phyloP scores from a whole-genome alignment of 2,888 invertebrate species.

The Conus canariensis region DNA sequence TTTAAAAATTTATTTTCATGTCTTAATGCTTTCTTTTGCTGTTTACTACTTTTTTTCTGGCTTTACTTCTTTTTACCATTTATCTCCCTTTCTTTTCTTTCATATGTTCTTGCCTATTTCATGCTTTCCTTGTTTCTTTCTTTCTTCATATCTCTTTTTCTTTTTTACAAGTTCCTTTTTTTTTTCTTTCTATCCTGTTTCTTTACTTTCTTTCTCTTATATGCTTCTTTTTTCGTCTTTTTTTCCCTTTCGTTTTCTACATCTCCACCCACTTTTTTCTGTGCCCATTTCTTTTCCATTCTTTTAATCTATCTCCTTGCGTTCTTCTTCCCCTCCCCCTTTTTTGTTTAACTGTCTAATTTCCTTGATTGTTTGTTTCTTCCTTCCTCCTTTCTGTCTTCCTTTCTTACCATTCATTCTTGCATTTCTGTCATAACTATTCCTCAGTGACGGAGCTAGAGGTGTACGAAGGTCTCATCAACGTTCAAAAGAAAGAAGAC shows the following conservation, averaged over 20 bases:
- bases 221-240: neutral
- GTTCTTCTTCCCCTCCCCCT: neutral
- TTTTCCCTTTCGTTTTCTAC: neutral
- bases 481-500: conserved; percentile 39
- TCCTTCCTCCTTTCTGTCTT: no score
- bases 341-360: no score
- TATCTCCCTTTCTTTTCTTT: neutral
- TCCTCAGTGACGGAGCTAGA: conserved; percentile 60
- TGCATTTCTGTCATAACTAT: no score
- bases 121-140: neutral
- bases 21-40: no score
- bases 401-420: no score
- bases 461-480: conserved; percentile 57
- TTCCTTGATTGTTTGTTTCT: no score
- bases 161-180: neutral
- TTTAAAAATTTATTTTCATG: no score
- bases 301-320: neutral
- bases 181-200: neutral
- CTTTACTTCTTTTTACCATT: neutral
- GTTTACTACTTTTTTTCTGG: no score
- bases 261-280: neutral
- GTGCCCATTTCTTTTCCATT: neutral
- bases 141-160: neutral
- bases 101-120: neutral
- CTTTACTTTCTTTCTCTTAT: neutral